Conservation (phyloP, 2,113 vertebrate species). For the Thymallus thymallus region DNA sequence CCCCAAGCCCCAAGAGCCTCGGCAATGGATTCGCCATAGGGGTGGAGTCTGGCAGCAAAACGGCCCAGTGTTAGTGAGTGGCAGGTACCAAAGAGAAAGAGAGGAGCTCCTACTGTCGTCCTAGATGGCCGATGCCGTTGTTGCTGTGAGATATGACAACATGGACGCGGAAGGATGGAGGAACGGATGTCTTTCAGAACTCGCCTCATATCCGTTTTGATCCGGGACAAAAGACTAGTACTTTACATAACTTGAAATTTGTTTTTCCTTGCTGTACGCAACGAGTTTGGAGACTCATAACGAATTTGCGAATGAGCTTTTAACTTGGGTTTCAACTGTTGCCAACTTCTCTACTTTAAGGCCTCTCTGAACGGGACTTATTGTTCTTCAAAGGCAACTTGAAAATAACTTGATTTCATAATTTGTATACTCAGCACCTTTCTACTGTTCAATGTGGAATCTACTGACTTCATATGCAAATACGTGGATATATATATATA, state of each 20-base stretch:
- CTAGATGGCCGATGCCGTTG: not conserved
- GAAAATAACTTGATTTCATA: slow-evolving; percentile 14
- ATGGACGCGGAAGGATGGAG: not conserved
- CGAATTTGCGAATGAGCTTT: not conserved
- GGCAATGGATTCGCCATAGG: slow-evolving; percentile 68
- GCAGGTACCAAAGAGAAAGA: not conserved
- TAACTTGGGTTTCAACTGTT: slow-evolving; percentile 1
- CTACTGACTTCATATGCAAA: slow-evolving; percentile 28
- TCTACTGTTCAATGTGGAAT: slow-evolving; percentile 26
- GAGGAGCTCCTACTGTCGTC: not conserved
- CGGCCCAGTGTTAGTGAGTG: slow-evolving; percentile 64
- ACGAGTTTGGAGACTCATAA: not conserved
- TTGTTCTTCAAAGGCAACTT: slow-evolving; percentile 5
- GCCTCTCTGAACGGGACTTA: slow-evolving; percentile 11
- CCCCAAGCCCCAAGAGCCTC: slow-evolving; percentile 66
- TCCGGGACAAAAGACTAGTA: not conserved
- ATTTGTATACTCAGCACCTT: slow-evolving; percentile 16
- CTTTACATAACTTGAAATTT: not conserved
- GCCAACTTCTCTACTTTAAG: slow-evolving; percentile 2
- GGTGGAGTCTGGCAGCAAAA: slow-evolving; percentile 56
- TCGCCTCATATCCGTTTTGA: not conserved
- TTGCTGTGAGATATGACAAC: not conserved
- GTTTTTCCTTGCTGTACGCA: not conserved
- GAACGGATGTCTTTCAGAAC: not conserved
- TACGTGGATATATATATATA: slow-evolving; percentile 29